phyloP scores from a whole-genome alignment of 2,888 invertebrate species.

The Saturnia japonica region DNA sequence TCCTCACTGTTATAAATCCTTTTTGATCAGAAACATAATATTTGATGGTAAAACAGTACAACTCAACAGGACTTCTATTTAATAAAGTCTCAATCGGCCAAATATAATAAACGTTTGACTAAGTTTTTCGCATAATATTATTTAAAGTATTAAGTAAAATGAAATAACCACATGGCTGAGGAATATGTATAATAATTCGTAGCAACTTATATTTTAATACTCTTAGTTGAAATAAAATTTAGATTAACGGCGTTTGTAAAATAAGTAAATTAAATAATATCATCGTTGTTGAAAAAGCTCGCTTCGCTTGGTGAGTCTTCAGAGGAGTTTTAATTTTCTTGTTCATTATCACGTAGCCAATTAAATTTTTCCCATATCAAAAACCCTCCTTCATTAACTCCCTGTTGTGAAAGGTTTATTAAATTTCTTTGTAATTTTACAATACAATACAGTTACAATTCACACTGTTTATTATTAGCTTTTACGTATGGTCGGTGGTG shows the following conservation, averaged over 20 bases:
- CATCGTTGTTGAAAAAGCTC: not conserved
- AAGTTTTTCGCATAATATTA: not conserved
- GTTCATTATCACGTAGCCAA: conserved; percentile 60
- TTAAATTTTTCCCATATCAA: conserved; percentile 56
- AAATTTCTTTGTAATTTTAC: conserved; percentile 45
- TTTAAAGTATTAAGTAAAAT: not conserved
- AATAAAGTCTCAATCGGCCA: not conserved
- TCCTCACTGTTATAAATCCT: too few species aligned
- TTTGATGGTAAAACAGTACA: too few species aligned
- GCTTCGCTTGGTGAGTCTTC: not conserved
- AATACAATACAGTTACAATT: too few species aligned
- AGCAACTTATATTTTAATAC: not conserved
- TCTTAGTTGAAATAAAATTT: not conserved
- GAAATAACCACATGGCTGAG: not conserved
- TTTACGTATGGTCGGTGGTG: not conserved
- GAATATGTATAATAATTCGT: not conserved
- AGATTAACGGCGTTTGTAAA: not conserved
- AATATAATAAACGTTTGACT: not conserved
- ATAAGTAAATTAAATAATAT: not conserved
- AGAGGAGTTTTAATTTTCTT: conserved; percentile 34
- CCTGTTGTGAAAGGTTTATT: conserved; percentile 45
- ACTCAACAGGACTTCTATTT: too few species aligned
- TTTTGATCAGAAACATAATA: too few species aligned
- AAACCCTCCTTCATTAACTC: conserved; percentile 54
- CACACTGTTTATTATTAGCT: too few species aligned